Conservation (phyloP, 1,140 invertebrate genomes). For the Choristoneura fumiferana region DNA sequence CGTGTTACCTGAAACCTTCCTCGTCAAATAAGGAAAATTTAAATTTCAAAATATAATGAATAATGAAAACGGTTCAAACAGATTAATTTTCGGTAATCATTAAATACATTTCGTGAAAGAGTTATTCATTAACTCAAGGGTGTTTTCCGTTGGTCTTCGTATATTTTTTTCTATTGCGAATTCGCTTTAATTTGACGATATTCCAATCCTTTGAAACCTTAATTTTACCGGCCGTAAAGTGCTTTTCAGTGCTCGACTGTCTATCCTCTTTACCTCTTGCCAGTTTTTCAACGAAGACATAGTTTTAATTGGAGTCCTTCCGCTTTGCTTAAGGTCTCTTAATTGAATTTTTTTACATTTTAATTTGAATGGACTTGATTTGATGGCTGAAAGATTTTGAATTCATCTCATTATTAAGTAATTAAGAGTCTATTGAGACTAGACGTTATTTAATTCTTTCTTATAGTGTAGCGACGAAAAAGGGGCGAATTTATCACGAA, state of each 20-base stretch:
- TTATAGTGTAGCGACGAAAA: too few species aligned
- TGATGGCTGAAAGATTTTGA: slow-evolving; percentile 31
- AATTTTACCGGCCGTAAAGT: slow-evolving; percentile 48
- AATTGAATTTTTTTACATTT: slow-evolving; percentile 57
- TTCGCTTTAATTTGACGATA: slow-evolving; percentile 38
- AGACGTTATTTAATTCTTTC: too few species aligned
- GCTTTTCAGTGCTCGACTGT: slow-evolving; percentile 49
- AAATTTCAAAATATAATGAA: neutral
- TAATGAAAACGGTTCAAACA: neutral
- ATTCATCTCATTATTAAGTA: slow-evolving; percentile 23
- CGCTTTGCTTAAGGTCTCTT: slow-evolving; percentile 49
- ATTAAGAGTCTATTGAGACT: slow-evolving; percentile 12
- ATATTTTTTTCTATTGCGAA: slow-evolving; percentile 28
- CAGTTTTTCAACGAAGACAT: slow-evolving; percentile 51
- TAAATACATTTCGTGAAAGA: slow-evolving; percentile 13
- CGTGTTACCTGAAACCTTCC: too few species aligned
- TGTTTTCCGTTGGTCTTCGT: slow-evolving; percentile 13
- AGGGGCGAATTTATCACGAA: too few species aligned
- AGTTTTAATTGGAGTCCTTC: slow-evolving; percentile 62
- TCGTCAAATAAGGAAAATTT: neutral
- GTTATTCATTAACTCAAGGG: slow-evolving; percentile 30
- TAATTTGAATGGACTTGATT: slow-evolving; percentile 42
- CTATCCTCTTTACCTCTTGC: slow-evolving; percentile 50
- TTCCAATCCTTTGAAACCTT: slow-evolving; percentile 40
- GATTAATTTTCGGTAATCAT: neutral